Conservation (phyloP, 2,797 vertebrate genomes). For the Cottoperca gobio region DNA sequence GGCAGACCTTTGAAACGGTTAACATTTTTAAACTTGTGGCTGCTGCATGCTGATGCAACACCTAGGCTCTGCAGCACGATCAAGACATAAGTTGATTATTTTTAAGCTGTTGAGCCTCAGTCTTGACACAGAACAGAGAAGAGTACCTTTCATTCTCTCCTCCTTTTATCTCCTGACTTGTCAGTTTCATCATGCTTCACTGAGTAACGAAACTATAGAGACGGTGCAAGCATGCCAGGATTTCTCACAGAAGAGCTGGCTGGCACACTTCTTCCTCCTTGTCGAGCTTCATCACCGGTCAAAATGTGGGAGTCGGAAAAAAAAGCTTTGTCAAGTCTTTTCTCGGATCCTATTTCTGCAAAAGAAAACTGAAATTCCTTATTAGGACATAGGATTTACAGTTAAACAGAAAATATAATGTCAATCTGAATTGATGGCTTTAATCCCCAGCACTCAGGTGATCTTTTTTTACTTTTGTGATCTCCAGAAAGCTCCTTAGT, state of each 20-base stretch:
- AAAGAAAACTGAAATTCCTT: conserved; percentile 27
- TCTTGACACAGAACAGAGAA: conserved; percentile 15
- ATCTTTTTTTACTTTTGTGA: background rate
- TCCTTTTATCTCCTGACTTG: conserved; percentile 51
- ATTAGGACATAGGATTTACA: background rate
- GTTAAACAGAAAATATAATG: background rate
- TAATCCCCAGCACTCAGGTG: background rate
- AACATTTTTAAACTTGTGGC: conserved; percentile 8
- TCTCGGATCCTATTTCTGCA: conserved; percentile 1
- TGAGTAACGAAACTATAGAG: conserved; percentile 42
- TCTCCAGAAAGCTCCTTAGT: background rate
- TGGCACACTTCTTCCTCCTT: conserved; percentile 37
- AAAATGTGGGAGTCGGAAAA: conserved; percentile 39
- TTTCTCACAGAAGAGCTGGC: conserved; percentile 39
- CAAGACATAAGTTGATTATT: conserved; percentile 22
- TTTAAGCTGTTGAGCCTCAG: conserved; percentile 22
- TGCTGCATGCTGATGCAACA: conserved; percentile 24
- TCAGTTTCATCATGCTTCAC: conserved; percentile 53
- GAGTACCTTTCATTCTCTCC: conserved; percentile 24
- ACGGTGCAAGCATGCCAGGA: conserved; percentile 36
- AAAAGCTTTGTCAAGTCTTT: conserved; percentile 21
- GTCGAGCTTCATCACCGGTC: conserved; percentile 42
- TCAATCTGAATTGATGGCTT: background rate
- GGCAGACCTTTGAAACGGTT: conserved; percentile 23
- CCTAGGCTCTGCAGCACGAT: conserved; percentile 7